Conservation (phyloP, 37 sponge, comb jelly and placozoan species). For the Axinella damicornis region DNA sequence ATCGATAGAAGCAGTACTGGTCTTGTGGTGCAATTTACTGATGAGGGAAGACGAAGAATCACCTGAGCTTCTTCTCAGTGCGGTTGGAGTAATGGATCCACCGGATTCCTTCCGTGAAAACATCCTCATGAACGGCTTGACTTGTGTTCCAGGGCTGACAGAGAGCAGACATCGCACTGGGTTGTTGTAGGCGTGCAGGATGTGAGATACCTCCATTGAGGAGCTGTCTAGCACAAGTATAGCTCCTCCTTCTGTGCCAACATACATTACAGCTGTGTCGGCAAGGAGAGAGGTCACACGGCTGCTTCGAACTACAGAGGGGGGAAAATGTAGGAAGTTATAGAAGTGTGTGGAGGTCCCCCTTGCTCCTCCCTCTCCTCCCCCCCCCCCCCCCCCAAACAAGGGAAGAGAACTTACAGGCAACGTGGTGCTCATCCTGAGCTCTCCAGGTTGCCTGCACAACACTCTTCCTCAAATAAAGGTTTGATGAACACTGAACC, state of each 20-base stretch:
- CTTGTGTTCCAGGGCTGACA: not conserved
- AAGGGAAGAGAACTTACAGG: no score
- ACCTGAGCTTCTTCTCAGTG: not conserved
- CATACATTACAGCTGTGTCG: constrained; percentile 29
- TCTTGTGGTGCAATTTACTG: not conserved
- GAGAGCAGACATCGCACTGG: constrained; percentile 32
- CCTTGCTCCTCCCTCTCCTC: not conserved
- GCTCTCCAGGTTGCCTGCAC: no score
- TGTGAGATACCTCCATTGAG: constrained; percentile 3
- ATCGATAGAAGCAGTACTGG: not conserved
- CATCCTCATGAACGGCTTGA: constrained; percentile 11
- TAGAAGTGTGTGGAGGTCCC: not conserved
- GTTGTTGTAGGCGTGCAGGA: constrained; percentile 24
- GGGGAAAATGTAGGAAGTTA: not conserved
- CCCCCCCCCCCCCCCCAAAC: no score
- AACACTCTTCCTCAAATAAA: no score
- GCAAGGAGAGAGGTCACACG: constrained; percentile 40
- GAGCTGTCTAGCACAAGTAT: constrained; percentile 32
- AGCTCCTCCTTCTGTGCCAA: constrained; percentile 43
- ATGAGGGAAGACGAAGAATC: not conserved
- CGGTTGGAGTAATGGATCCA: not conserved
- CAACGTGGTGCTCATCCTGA: no score
- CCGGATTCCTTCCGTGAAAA: constrained; percentile 16
- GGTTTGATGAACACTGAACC: no score
- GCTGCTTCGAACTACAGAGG: not conserved